These are phyloP conservation scores for Tauraco hartlaubi DNA, from an alignment of 2,797 vertebrate species.

Conservation along the genomic window DNA sequence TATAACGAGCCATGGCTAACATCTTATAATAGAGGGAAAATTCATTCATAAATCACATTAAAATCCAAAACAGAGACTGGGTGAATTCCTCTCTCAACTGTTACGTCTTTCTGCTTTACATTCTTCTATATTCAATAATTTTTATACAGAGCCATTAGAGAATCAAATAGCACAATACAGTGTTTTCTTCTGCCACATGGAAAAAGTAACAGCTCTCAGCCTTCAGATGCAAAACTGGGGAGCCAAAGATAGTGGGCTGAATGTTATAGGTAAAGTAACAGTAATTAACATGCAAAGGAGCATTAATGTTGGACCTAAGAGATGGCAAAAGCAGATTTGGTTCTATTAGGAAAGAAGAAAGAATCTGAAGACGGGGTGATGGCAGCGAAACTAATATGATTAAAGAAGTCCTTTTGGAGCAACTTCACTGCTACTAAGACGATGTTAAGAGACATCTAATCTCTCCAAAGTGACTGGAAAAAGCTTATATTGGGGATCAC, in stretches of 20 bases:
- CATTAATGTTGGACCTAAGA: slow-evolving; percentile 52
- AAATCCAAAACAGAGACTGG: neutral
- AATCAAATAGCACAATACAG: neutral
- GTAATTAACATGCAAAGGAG: slow-evolving; percentile 58
- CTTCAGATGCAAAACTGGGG: neutral
- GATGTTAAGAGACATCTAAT: slow-evolving; percentile 71
- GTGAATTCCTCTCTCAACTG: neutral
- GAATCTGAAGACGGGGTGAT: slow-evolving; percentile 18
- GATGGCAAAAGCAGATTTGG: slow-evolving; percentile 68
- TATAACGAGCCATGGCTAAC: neutral
- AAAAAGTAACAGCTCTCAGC: neutral
- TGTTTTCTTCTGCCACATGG: neutral
- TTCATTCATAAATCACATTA: neutral
- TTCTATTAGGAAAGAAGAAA: slow-evolving; percentile 61
- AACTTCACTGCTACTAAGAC: slow-evolving; percentile 49
- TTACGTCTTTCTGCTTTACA: neutral
- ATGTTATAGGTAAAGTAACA: neutral
- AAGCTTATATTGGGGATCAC: slow-evolving; percentile 63
- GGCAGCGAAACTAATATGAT: slow-evolving; percentile 68
- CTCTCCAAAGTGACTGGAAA: slow-evolving; percentile 65
- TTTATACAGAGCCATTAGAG: neutral
- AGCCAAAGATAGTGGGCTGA: neutral
- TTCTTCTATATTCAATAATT: neutral
- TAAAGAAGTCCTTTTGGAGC: slow-evolving; percentile 56
- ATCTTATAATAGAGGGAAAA: neutral